phyloP scores from a whole-genome alignment of 2,888 invertebrate genomes.

The Orthosia gracilis region DNA sequence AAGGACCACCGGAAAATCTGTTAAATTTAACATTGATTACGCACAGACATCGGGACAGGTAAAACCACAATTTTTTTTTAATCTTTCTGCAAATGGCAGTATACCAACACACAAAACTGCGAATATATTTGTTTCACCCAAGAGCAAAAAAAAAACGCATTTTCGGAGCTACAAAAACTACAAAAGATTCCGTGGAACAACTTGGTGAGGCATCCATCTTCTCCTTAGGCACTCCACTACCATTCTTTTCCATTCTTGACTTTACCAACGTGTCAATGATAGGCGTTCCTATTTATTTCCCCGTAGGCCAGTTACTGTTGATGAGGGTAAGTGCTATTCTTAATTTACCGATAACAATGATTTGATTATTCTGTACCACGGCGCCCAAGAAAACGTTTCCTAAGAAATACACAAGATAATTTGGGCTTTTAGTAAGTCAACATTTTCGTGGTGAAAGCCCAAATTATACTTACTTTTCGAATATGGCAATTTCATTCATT shows the following conservation, averaged over 20 bases:
- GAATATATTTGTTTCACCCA: neutral
- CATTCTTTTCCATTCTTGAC: neutral
- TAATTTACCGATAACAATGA: constrained; percentile 8
- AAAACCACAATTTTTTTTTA: too few relatives aligned
- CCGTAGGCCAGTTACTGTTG: neutral
- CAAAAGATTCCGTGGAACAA: neutral
- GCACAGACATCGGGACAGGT: too few relatives aligned
- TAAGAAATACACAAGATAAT: neutral
- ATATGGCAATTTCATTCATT: too few relatives aligned
- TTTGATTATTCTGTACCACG: neutral
- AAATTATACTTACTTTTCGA: too few relatives aligned
- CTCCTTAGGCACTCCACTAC: too few relatives aligned
- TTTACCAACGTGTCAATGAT: neutral
- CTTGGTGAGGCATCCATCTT: constrained; percentile 1
- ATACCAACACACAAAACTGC: neutral
- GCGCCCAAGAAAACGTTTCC: too few relatives aligned
- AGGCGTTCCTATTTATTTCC: neutral
- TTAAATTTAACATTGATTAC: too few relatives aligned
- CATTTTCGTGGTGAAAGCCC: neutral
- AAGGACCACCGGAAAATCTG: too few relatives aligned
- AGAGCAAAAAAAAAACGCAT: too few relatives aligned
- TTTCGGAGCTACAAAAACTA: neutral
- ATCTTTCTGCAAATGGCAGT: neutral
- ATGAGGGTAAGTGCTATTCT: constrained; percentile 1
- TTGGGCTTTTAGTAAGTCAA: neutral